phyloP scores from a whole-genome alignment of 2,888 invertebrate genomes.

The Galeopsomyia nigrocyanea region DNA sequence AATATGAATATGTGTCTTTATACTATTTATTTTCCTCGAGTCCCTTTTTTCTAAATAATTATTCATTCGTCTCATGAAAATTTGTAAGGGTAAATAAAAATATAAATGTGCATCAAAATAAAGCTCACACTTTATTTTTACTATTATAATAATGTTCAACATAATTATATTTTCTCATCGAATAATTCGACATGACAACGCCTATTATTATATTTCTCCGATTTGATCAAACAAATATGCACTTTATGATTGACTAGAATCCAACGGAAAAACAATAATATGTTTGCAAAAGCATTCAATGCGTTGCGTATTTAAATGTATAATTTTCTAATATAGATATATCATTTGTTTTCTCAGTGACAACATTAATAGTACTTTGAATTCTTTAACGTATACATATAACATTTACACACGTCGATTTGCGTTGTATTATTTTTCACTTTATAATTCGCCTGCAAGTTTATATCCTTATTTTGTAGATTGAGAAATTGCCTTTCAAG shows the following conservation, averaged over 20 bases:
- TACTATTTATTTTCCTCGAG: too few species aligned
- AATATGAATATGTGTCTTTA: too few species aligned
- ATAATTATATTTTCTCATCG: conserved; percentile 28
- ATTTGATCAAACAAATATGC: conserved; percentile 17
- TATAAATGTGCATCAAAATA: conserved; percentile 33
- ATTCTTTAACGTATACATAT: conserved; percentile 44
- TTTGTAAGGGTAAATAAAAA: conserved; percentile 20
- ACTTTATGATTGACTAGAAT: conserved; percentile 11
- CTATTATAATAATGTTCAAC: conserved; percentile 35
- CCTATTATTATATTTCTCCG: conserved; percentile 4
- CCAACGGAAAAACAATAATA: conserved; percentile 15
- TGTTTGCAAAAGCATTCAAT: conserved; percentile 10
- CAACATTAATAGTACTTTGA: conserved; percentile 41
- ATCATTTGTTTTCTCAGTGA: conserved; percentile 29
- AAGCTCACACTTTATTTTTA: conserved; percentile 31
- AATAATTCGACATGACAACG: conserved; percentile 12
- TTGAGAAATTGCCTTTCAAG: conserved; percentile 33
- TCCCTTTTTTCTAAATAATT: conserved; percentile 40
- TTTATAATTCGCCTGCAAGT: conserved; percentile 15
- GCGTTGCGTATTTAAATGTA: conserved; percentile 5
- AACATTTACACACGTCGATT: conserved; percentile 45
- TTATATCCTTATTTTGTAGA: conserved; percentile 24
- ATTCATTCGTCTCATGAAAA: not conserved
- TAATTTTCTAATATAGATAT: conserved; percentile 30
- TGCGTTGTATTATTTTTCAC: conserved; percentile 17